Evolutionary conservation across 1,140 invertebrate species (phyloP).

Genomic region (Macrosteles quadrilineatus): DNA sequence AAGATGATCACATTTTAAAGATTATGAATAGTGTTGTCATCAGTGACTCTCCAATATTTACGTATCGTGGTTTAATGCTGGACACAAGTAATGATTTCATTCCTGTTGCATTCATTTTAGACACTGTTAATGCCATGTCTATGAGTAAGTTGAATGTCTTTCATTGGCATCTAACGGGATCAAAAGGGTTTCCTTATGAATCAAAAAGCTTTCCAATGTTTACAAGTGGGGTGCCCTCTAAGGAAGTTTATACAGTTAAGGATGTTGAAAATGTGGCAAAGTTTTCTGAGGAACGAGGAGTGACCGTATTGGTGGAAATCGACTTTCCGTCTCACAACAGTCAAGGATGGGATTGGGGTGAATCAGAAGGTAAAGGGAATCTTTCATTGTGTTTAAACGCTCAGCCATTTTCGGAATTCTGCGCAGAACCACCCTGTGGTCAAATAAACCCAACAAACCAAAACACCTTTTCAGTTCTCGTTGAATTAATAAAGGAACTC

Average conservation of each 20-base stretch:
- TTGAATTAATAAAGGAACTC: conserved; percentile 69
- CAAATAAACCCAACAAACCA: conserved; percentile 77
- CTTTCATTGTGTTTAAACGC: conserved; percentile 57
- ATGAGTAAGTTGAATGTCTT: conserved; percentile 80
- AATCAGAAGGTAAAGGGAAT: conserved; percentile 53
- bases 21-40: conserved; percentile 63
- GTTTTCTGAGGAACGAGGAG: conserved; percentile 70
- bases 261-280: conserved; percentile 70
- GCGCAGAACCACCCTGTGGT: conserved; percentile 83
- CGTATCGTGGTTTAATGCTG: conserved; percentile 72
- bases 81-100: conserved; percentile 77
- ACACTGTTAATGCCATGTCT: conserved; percentile 78
- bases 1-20: conserved; percentile 59
- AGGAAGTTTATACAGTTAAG: conserved; percentile 65
- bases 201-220: conserved; percentile 66
- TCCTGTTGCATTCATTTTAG: conserved; percentile 64
- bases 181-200: conserved; percentile 79
- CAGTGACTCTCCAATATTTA: conserved; percentile 67
- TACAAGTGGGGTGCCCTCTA: conserved; percentile 69
- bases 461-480: conserved; percentile 69
- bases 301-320: conserved; percentile 81
- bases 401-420: conserved; percentile 72
- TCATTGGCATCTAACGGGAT: conserved; percentile 87
- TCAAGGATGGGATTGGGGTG: conserved; percentile 78
- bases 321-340: conserved; percentile 85